Conservation (phyloP, 92 coral and sea anemone genomes). For the Metridium senile region DNA sequence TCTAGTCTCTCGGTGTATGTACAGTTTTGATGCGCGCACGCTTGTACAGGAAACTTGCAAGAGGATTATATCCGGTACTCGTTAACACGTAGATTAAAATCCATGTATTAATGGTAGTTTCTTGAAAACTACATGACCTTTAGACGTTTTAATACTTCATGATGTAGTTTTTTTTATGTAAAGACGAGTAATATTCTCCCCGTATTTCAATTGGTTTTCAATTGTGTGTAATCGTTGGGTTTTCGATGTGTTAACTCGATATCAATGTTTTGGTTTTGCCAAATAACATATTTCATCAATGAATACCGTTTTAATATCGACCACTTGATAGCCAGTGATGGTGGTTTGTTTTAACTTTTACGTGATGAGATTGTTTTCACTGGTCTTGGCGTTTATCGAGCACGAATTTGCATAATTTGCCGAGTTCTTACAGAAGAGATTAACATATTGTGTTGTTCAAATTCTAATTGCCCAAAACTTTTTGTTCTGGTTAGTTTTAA, state of each 20-base stretch:
- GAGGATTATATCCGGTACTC: slow-evolving; percentile 65
- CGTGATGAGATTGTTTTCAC: slow-evolving; percentile 4
- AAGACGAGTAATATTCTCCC: not conserved
- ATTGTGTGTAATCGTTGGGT: slow-evolving; percentile 20
- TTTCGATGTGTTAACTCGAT: slow-evolving; percentile 31
- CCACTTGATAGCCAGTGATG: not conserved
- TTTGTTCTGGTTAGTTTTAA: slow-evolving; percentile 15
- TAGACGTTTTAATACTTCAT: slow-evolving; percentile 11
- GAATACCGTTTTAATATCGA: not conserved
- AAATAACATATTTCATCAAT: slow-evolving; percentile 4
- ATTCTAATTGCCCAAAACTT: slow-evolving; percentile 15
- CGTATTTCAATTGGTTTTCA: not conserved
- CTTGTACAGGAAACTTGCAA: slow-evolving; percentile 55
- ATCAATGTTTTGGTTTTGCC: slow-evolving; percentile 7
- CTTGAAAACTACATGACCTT: slow-evolving; percentile 35
- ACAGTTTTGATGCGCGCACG: slow-evolving; percentile 32
- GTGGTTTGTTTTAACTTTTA: slow-evolving; percentile 2
- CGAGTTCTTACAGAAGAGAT: slow-evolving; percentile 23
- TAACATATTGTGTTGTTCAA: slow-evolving; percentile 40
- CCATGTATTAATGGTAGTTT: slow-evolving; percentile 19
- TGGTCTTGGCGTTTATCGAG: slow-evolving; percentile 18
- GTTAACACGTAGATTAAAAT: slow-evolving; percentile 60
- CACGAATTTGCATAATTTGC: slow-evolving; percentile 42
- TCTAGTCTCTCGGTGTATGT: not conserved
- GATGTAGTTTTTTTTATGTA: not conserved